Base-by-base conservation (phyloP, 2,888 invertebrate species). In the Drosophila formosana region DNA sequence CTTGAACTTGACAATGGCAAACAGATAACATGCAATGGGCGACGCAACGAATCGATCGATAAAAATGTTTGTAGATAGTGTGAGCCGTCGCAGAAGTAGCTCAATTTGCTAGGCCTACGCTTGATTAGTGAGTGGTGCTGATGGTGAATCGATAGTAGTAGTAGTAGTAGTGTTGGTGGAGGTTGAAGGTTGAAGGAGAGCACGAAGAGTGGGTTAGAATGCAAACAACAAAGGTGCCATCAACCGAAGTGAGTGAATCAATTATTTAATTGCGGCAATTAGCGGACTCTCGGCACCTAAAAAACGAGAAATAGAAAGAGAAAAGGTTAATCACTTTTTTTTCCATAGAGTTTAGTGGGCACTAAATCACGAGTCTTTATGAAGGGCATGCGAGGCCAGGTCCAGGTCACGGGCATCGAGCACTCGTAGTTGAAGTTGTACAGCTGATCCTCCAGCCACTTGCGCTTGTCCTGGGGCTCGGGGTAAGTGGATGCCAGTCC, bases 401-500 rank as follows among this genome's bases (percentile, higher is more conserved):
- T 91, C 95, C 95, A 96, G 5, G 94, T 94, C 5, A 93, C 93
- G 0, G 97, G 96, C 93, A 97, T 94, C 58, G 96, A 95, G 75
- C 95, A 94, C 91, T 96, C 95, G 91, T 97, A 98, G 90, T 96
- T 94, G 87, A 94, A 95, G 91, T 95, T 95, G 92, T 97, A 97
- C 93, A 96, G 94, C 91, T 96, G 96, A 62, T 94, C 94, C 83
- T 95, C 93, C 37, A 97, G 94, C 92, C 96, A 96, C 74, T 94
- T 93, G 60, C 94, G 93, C 88, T 96, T 94, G 89, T 97, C 95
- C 79, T 95, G 94, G 43, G 97, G 97, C 92, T 97, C 96, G 0
- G 97, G 97, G 91, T 97, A 97, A 3, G 96, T 95, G 3, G 97
- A 96, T 3, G 97, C 97, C 77, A 96, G 94, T 92, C 95, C 96